Evolutionary conservation across 2,797 vertebrate genomes (phyloP), one percentile per base, ranked within the genome.

Genomic region (Centropyge bicolor): DNA sequence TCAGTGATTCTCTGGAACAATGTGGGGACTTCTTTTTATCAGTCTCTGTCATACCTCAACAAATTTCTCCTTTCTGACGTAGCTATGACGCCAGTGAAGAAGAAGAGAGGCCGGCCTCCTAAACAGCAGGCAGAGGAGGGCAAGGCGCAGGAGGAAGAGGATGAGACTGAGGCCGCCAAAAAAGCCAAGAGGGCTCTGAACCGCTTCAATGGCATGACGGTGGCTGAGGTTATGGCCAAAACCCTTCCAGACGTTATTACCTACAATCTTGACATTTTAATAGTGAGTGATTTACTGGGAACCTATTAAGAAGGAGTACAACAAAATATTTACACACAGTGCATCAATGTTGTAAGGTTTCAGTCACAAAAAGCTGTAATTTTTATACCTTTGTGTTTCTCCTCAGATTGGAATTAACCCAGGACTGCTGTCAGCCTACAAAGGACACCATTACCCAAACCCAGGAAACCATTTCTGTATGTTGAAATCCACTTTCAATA

Each of bases 381-480:
- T 72, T 70, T 41, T 24, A 66, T 84, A 27, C 46, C 46, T 74
- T 86, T 65, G 64, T 86, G 61, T 91, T 86, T 90, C 71, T 89
- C 85, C 84, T 86, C 90, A 99, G 98, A 98, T 99, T 89, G 98
- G 98, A 85, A 99, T 99, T 90, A 99, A 99, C 84, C 98, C 98
- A 13, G 98, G 98, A 88, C 94, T 99, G 54, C 92, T 99, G 95
- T 98, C 98, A 81, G 98, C 98, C 82, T 99, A 96, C 93, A 99
- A 99, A 95, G 98, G 98, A 81, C 98, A 97, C 87, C 98, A 99
- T 94, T 99, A 99, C 82, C 98, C 98, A 46, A 98, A 98, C 93
- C 98, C 98, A 88, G 98, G 98, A 90, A 99, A 99, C 92, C 98
- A 99, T 92, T 99, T 99, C 89, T 99, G 98, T 99, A 96, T 22